phyloP scores from a whole-genome alignment of 1,140 invertebrate genomes.

The Acromyrmex heyeri region DNA sequence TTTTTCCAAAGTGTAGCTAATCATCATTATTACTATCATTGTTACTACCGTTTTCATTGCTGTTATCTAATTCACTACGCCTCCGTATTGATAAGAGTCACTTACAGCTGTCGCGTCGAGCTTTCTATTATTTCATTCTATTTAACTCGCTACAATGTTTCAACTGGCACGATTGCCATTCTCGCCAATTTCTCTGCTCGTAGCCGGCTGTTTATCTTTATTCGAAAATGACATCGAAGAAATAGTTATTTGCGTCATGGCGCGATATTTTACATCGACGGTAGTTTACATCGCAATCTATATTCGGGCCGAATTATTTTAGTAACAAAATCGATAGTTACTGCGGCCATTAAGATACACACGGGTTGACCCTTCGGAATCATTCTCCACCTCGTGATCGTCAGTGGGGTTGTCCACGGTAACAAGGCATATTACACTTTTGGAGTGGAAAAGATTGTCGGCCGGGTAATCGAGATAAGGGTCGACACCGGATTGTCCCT shows the following conservation, averaged over 20 bases:
- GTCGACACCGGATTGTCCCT: conserved; percentile 9
- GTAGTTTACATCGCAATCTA: conserved; percentile 67
- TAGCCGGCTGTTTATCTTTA: conserved; percentile 32
- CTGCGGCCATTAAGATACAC: conserved; percentile 50
- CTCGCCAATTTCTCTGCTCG: neutral
- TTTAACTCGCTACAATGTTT: conserved; percentile 16
- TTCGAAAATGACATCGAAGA: conserved; percentile 23
- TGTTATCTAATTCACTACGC: neutral
- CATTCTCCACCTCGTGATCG: conserved; percentile 13
- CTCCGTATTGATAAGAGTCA: neutral
- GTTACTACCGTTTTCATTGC: too few species aligned
- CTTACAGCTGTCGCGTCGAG: neutral
- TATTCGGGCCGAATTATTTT: conserved; percentile 80
- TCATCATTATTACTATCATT: too few species aligned
- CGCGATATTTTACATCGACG: too few species aligned
- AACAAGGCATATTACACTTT: conserved; percentile 16
- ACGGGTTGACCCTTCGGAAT: conserved; percentile 52
- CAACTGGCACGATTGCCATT: neutral
- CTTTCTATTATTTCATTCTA: conserved; percentile 25
- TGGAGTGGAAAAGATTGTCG: conserved; percentile 55
- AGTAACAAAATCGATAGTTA: conserved; percentile 60
- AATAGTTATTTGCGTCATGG: conserved; percentile 46
- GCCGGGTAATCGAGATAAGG: conserved; percentile 30
- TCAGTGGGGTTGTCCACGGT: neutral
- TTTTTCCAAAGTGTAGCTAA: too few species aligned